Percentiles rank a stretch among this genome's conserved stretches.
Evolutionary conservation across 2,113 vertebrate species (phyloP).

Genomic region (Anolis carolinensis): DNA sequence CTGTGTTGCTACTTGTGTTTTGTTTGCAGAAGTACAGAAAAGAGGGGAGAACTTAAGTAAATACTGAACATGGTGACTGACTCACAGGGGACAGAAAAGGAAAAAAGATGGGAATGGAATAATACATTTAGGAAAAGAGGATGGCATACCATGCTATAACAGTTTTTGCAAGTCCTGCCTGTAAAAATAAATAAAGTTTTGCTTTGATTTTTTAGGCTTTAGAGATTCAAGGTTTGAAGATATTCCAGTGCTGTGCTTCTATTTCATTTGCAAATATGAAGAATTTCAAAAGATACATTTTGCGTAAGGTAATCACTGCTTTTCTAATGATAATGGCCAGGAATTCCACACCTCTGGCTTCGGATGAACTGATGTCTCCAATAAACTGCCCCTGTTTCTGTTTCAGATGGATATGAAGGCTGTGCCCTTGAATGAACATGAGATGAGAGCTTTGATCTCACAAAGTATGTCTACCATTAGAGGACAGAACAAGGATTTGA

Average conservation of each 20-base stretch:
- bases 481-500: constrained; percentile 18
- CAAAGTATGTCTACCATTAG: background rate
- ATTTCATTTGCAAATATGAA: constrained; percentile 68
- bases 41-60: background rate
- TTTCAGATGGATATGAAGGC: constrained; percentile 65
- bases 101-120: background rate
- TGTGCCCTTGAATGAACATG: constrained; percentile 64
- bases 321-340: background rate
- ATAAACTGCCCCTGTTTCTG: constrained; percentile 8
- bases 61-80: background rate
- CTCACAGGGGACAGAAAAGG: background rate
- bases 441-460: constrained; percentile 49
- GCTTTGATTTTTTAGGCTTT: constrained; percentile 49
- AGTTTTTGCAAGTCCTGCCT: background rate
- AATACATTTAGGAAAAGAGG: background rate
- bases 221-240: constrained; percentile 64
- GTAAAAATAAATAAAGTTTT: background rate
- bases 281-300: constrained; percentile 57
- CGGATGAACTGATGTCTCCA: background rate
- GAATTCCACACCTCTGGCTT: background rate
- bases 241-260: constrained; percentile 72
- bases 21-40: background rate
- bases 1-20: background rate
- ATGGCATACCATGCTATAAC: background rate
- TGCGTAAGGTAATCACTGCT: constrained; percentile 57